A percentile compares a stretch with the other conserved stretches of the same genome.
These are phyloP conservation scores for Drosophila borborema DNA, from an alignment of 2,888 invertebrate genomes.

Conservation along the genomic window DNA sequence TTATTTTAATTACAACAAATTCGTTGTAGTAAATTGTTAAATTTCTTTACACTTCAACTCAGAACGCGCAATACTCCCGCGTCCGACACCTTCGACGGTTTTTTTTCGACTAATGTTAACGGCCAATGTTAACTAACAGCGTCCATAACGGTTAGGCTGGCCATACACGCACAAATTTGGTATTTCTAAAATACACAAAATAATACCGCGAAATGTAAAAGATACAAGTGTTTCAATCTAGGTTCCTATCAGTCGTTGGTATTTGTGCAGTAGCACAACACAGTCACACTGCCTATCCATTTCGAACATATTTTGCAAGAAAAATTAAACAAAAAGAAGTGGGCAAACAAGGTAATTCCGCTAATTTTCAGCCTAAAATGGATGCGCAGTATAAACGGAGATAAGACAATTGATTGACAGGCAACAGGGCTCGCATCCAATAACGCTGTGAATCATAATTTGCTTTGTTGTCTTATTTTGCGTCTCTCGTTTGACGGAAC, in stretches of 20 bases:
- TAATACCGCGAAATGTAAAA: constrained; percentile 9
- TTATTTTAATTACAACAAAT: constrained; percentile 49
- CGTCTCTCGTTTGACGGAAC: constrained; percentile 47
- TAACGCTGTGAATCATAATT: constrained; percentile 44
- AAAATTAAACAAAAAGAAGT: constrained; percentile 52
- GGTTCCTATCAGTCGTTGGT: not conserved
- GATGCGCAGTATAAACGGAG: constrained; percentile 21
- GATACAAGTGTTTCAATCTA: too few relatives aligned
- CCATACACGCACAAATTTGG: constrained; percentile 3
- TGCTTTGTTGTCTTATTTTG: constrained; percentile 55
- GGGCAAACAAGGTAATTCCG: constrained; percentile 58
- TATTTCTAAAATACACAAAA: constrained; percentile 8
- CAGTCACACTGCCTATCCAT: constrained; percentile 35
- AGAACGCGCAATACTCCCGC: constrained; percentile 45
- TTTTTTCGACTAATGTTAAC: constrained; percentile 50
- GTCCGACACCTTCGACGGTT: constrained; percentile 51
- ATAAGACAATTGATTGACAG: constrained; percentile 42
- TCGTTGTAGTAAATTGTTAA: constrained; percentile 61
- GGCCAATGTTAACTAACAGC: constrained; percentile 47
- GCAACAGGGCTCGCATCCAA: not conserved
- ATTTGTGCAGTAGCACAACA: not conserved
- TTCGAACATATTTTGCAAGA: constrained; percentile 56
- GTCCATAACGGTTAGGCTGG: constrained; percentile 13
- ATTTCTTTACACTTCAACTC: constrained; percentile 63
- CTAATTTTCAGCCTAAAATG: constrained; percentile 27